phyloP scores from a whole-genome alignment of 2,113 vertebrate genomes.

The Falco punctatus region DNA sequence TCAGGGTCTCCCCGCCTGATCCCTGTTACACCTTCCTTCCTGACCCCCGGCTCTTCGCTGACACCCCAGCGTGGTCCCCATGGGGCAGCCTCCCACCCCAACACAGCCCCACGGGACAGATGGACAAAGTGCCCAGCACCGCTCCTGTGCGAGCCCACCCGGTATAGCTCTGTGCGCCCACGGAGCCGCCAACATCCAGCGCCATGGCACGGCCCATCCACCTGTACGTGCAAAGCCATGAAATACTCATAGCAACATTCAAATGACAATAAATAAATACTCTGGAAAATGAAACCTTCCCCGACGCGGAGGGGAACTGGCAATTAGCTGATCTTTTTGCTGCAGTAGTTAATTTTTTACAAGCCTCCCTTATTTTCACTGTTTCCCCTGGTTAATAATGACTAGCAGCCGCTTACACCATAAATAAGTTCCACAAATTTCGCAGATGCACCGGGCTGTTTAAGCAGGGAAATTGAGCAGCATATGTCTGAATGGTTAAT shows the following conservation, averaged over 20 bases:
- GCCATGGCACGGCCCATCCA: neutral
- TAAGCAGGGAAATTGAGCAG: constrained; percentile 77
- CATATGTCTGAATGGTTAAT: constrained; percentile 85
- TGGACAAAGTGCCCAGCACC: fast-evolving
- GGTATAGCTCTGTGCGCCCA: fast-evolving
- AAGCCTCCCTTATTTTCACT: constrained; percentile 43
- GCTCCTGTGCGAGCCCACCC: fast-evolving
- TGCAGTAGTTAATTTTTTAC: constrained; percentile 52
- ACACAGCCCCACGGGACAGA: neutral
- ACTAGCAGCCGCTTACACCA: constrained; percentile 42
- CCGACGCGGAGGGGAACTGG: neutral
- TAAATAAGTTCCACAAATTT: constrained; percentile 71
- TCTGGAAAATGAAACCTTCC: neutral
- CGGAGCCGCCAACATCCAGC: neutral
- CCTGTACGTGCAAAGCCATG: fast-evolving
- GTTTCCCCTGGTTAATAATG: constrained; percentile 56
- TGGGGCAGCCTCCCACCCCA: neutral
- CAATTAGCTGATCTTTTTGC: constrained; percentile 44
- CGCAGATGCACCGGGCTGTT: constrained; percentile 72
- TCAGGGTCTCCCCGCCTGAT: neutral
- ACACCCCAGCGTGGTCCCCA: fast-evolving
- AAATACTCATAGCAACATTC: fast-evolving
- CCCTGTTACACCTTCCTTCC: neutral
- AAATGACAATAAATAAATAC: neutral
- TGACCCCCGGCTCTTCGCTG: neutral